phyloP scores from a whole-genome alignment of 2,113 vertebrate genomes.

The Callipepla californica region DNA sequence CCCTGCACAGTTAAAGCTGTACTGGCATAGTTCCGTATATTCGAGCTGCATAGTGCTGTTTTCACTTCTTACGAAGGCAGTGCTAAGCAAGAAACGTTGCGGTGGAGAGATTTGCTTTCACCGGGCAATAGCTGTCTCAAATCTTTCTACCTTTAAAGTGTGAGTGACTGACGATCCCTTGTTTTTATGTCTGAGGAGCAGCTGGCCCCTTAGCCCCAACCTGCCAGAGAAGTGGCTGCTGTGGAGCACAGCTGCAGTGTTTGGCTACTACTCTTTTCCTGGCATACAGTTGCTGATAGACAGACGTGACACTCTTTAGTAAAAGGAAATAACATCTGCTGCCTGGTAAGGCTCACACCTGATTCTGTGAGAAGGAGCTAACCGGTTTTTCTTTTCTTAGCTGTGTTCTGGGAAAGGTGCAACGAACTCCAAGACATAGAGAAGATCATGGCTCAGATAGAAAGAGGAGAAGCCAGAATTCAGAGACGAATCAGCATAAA shows the following conservation, averaged over 20 bases:
- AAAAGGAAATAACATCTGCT: neutral
- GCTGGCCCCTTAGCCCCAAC: neutral
- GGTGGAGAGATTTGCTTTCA: neutral
- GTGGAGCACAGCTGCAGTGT: neutral
- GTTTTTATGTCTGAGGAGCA: neutral
- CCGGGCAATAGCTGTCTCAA: neutral
- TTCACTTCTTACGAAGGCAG: neutral
- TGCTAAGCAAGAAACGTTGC: neutral
- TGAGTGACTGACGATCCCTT: neutral
- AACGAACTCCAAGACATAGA: conserved; percentile 99
- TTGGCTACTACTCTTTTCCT: neutral
- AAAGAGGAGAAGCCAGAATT: conserved; percentile 97
- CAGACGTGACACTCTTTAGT: neutral
- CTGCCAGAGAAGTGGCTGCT: neutral
- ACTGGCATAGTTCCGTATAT: neutral
- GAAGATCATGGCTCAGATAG: conserved; percentile 99
- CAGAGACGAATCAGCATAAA: conserved; percentile 98
- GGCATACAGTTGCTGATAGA: neutral
- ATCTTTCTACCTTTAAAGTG: neutral
- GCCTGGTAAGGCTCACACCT: neutral
- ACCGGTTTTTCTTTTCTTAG: conserved; percentile 69
- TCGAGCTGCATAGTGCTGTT: neutral
- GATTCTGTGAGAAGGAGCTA: neutral
- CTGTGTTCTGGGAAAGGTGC: conserved; percentile 99
- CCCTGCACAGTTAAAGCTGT: rapidly evolving